Evolutionary conservation across 2,888 invertebrate genomes (phyloP).

Genomic region (Coenonympha arcania): DNA sequence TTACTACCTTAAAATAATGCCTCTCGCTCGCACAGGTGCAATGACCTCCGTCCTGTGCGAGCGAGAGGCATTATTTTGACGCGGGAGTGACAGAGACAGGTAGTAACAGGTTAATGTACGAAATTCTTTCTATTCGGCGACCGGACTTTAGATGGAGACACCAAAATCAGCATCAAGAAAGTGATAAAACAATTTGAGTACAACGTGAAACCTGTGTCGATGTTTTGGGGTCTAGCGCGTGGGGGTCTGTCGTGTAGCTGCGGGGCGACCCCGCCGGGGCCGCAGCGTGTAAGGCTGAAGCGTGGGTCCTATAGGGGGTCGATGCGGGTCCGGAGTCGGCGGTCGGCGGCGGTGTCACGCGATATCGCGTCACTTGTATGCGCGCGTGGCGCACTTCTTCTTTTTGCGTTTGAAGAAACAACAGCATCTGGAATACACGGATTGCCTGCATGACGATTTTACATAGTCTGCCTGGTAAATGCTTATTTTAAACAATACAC

Average conservation of each 20-base stretch:
- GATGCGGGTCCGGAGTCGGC: slow-evolving; percentile 28
- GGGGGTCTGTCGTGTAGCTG: not conserved
- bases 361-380: slow-evolving; percentile 88
- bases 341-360: slow-evolving; percentile 38
- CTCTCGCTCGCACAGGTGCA: too few species aligned
- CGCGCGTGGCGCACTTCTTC: slow-evolving; percentile 92
- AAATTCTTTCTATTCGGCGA: too few species aligned
- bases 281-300: not conserved
- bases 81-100: too few species aligned
- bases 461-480: slow-evolving; percentile 66
- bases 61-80: too few species aligned
- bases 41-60: too few species aligned
- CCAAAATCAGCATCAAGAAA: too few species aligned
- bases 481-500: slow-evolving; percentile 21
- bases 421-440: slow-evolving; percentile 89
- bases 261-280: slow-evolving; percentile 4
- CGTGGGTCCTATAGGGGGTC: not conserved
- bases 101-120: too few species aligned
- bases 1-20: too few species aligned
- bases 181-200: not conserved
- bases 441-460: slow-evolving; percentile 73
- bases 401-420: slow-evolving; percentile 99
- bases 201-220: not conserved
- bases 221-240: not conserved
- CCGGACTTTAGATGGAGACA: too few species aligned